phyloP scores from a whole-genome alignment of 1,140 invertebrate species.

The Zaprionus camerounensis region DNA sequence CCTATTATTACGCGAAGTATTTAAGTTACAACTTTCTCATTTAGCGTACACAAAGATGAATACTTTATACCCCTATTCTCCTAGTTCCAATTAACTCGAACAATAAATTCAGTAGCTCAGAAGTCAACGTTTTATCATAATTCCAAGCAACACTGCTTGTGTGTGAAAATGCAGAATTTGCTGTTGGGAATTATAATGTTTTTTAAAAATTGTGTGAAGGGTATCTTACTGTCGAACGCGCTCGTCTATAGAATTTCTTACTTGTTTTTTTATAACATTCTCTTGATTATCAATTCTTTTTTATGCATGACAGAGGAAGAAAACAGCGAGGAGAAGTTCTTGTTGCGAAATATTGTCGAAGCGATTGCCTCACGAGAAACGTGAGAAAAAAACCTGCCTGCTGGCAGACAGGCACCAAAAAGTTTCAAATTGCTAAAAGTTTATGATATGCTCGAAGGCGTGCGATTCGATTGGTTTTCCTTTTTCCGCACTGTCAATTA shows the following conservation, averaged over 20 bases:
- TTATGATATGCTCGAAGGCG: conserved; percentile 62
- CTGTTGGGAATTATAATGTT: too few species aligned
- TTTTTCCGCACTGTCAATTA: conserved; percentile 47
- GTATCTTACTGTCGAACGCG: background rate
- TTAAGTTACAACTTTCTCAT: too few species aligned
- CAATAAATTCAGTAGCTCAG: too few species aligned
- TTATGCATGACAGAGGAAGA: conserved; percentile 28
- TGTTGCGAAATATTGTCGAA: conserved; percentile 63
- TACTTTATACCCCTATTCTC: too few species aligned
- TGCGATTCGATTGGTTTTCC: conserved; percentile 56
- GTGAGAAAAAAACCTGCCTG: conserved; percentile 20
- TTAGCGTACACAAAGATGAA: too few species aligned
- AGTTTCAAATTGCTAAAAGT: conserved; percentile 64
- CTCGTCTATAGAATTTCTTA: background rate
- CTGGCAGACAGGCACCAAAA: conserved; percentile 10
- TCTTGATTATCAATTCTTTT: conserved; percentile 55
- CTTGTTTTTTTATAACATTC: conserved; percentile 39
- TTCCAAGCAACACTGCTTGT: too few species aligned
- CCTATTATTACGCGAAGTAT: too few species aligned
- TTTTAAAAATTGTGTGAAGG: background rate
- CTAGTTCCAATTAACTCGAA: too few species aligned
- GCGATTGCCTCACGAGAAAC: conserved; percentile 44
- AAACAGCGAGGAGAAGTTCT: conserved; percentile 47
- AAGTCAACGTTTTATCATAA: too few species aligned
- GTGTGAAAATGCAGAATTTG: too few species aligned